Base-by-base conservation (phyloP, 2,113 vertebrate genomes). In the Podarcis raffonei region DNA sequence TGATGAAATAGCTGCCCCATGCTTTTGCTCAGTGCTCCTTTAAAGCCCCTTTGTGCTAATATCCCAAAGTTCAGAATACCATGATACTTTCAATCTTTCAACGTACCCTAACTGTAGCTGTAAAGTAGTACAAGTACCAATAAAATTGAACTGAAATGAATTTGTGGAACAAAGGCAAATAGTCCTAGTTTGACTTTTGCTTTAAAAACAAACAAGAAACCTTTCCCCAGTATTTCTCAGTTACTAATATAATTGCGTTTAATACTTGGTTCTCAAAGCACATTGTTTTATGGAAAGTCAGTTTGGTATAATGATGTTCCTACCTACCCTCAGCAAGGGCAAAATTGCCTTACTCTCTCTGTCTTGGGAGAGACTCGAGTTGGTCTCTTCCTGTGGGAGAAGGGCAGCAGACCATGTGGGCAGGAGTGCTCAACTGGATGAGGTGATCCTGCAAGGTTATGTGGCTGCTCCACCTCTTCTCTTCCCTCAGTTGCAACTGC, bases 1-100 rank as follows among this genome's bases (percentile, higher is more conserved):
- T 87, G 3, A 20, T 86, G 27, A 69, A 92, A 37, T 89, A 59
- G 18, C 22, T 90, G 30, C 6, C 89, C 8, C 8, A 18, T 90
- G 42, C 30, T 2, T 2, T 20, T 92, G 65, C 20, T 85, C 72
- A 22, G 37, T 0, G 0, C 16, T 84, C 13, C 59, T 85, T 83
- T 77, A 80, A 86, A 66, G 81, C 22, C 11, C n/a, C n/a, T 66
- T 5, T 83, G 75, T 85, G 30, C 9, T 13, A 69, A 84, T 87
- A 8, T 18, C 18, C 79, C 75, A 65, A 32, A 30, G 16, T 69
- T 48, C 32, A 81, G 69, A 81, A 89, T 30, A 15, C 22, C 9
- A 68, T 35, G 59, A 62, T 53, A 53, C 48, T 53, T 53, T 53
- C 48, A 53, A 53, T 53, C n/a, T 53, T 86, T 71, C 76, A 68